Base-by-base conservation (phyloP, 1,140 invertebrate species). In the Elysia chlorotica region DNA sequence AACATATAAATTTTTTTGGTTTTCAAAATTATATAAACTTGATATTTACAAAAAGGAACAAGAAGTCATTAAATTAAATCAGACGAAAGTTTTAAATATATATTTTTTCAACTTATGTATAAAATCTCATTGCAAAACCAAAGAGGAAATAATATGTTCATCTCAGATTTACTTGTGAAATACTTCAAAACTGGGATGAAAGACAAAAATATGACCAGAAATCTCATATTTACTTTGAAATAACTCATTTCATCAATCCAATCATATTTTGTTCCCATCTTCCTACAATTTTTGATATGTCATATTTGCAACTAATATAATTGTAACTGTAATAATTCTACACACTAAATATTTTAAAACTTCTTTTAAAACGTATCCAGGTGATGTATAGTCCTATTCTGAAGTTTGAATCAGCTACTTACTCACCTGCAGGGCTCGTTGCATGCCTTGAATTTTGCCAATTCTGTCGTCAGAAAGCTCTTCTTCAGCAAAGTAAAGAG, bases 401-500 rank as follows among this genome's bases (percentile, higher is more conserved):
- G n/a, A n/a, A n/a, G n/a, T n/a, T 53, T 2, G 63, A 33, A 25
- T 61, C 62, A 36, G 54, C 38, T 23, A 74, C 68, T 23, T 62
- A 30, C 70, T 48, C 33, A 71, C 69, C 57, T 71, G 69, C 14
- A 71, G 30, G 4, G 36, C 59, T 57, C 31, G 30, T 33, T 71
- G 69, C 4, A 71, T 30, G 3, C 17, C 36, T 38, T 71, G 56
- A 62, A 71, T 71, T 63, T 71, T 71, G 4, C 63, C 33, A 5
- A 71, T 28, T 41, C 69, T 62, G 14, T 71, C 30, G 17, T 71
- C 69, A 21, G 69, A 71, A 2, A 71, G 38, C 38, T 71, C 69
- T 25, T 71, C 69, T 59, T 76, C 74, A 59, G 74, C 74, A 56
- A 73, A 76, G 61, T 76, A 76, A 17, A 76, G 41, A 3, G 74